Percentiles rank a stretch among this genome's conserved stretches.
Evolutionary conservation across 2,888 invertebrate genomes (phyloP).

Genomic region (Stenodema calcarata): DNA sequence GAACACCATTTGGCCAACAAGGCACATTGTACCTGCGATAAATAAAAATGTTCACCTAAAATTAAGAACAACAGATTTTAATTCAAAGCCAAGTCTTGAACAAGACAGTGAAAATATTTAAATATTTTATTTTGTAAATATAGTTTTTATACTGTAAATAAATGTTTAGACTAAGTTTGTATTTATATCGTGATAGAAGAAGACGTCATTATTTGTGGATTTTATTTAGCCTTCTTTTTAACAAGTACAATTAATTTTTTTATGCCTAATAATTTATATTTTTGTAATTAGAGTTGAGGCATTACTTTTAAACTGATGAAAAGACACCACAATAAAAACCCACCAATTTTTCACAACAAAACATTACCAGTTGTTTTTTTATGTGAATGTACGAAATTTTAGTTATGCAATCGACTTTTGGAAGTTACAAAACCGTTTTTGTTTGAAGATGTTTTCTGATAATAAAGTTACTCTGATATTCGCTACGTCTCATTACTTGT

Average conservation of each 20-base stretch:
- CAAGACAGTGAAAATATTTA: not conserved
- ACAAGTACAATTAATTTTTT: slow-evolving; percentile 29
- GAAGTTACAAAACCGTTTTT: not conserved
- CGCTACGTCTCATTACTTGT: not conserved
- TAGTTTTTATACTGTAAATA: slow-evolving; percentile 43
- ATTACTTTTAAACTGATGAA: slow-evolving; percentile 10
- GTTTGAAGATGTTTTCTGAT: not conserved
- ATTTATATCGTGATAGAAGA: not conserved
- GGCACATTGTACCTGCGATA: not conserved
- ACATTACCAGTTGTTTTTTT: not conserved
- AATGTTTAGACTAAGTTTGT: not conserved
- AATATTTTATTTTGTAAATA: slow-evolving; percentile 35
- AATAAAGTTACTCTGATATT: not conserved
- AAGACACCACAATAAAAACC: not conserved
- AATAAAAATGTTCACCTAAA: not conserved
- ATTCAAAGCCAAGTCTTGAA: not conserved
- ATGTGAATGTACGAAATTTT: not conserved
- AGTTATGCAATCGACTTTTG: not conserved
- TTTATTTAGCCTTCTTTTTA: not conserved
- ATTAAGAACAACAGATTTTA: not conserved
- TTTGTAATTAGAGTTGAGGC: slow-evolving; percentile 32
- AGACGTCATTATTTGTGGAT: not conserved
- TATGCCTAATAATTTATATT: slow-evolving; percentile 36
- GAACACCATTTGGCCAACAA: not conserved
- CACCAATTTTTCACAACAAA: not conserved